Conservation (phyloP, 2,797 vertebrate genomes). For the Sternotherus odoratus region DNA sequence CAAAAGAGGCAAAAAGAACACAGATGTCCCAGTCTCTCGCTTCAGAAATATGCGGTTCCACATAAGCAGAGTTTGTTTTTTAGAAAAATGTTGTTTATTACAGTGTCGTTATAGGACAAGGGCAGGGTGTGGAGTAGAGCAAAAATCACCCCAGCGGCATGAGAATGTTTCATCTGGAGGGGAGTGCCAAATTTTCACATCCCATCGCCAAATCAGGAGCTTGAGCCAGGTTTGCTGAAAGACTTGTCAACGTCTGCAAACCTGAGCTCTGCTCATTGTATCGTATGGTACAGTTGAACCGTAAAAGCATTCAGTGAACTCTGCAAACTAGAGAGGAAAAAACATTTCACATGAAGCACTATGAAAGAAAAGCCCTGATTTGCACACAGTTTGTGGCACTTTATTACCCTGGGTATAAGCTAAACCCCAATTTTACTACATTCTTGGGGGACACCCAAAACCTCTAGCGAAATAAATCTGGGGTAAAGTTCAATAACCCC, state of each 20-base stretch:
- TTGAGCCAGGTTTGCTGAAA: not conserved
- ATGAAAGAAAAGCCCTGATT: not conserved
- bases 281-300: not conserved
- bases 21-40: not conserved
- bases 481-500: not conserved
- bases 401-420: not conserved
- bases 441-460: not conserved
- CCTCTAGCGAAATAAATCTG: not conserved
- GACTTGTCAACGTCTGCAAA: not conserved
- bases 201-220: not conserved
- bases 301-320: not conserved
- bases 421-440: not conserved
- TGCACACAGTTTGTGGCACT: not conserved
- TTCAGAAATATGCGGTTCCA: not conserved
- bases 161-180: not conserved
- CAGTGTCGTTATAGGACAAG: not conserved
- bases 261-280: not conserved
- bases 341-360: not conserved
- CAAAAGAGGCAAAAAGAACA: not conserved
- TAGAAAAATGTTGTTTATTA: not conserved
- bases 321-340: not conserved
- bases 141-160: not conserved
- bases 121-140: not conserved
- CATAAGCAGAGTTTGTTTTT: not conserved
- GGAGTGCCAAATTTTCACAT: not conserved